phyloP scores from a whole-genome alignment of 1,140 invertebrate genomes.

The Rhagoletis zephyria region DNA sequence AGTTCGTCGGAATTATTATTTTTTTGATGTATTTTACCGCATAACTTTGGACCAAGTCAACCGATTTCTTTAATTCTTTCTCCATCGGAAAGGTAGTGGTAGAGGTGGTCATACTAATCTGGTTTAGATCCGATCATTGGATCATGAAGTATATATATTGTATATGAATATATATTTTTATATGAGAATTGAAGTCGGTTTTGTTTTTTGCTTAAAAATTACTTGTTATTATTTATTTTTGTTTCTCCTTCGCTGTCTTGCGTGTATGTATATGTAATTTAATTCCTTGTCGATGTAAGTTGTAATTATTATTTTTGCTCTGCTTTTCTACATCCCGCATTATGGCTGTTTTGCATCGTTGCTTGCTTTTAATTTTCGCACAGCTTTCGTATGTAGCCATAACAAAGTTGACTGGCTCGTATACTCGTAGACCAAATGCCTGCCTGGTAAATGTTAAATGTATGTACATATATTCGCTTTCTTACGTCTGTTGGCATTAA shows the following conservation, averaged over 20 bases:
- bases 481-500: neutral
- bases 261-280: neutral
- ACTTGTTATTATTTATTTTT: neutral
- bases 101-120: no score
- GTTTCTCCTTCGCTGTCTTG: neutral
- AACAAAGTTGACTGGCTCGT: slow-evolving; percentile 5
- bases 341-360: slow-evolving; percentile 16
- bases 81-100: no score
- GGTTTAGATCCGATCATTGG: no score
- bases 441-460: slow-evolving; percentile 10
- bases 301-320: slow-evolving; percentile 44
- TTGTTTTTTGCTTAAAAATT: no score
- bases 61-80: no score
- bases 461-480: neutral
- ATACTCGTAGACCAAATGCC: neutral
- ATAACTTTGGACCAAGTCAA: no score
- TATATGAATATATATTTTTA: no score
- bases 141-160: no score
- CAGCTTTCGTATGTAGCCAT: slow-evolving; percentile 25
- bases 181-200: no score
- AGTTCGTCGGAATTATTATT: no score
- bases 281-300: slow-evolving; percentile 30
- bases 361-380: slow-evolving; percentile 46
- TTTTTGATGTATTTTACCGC: no score
- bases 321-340: neutral